These are phyloP conservation scores for Scrobipalpa costella DNA, from an alignment of 2,888 invertebrate genomes.

Conservation along the genomic window DNA sequence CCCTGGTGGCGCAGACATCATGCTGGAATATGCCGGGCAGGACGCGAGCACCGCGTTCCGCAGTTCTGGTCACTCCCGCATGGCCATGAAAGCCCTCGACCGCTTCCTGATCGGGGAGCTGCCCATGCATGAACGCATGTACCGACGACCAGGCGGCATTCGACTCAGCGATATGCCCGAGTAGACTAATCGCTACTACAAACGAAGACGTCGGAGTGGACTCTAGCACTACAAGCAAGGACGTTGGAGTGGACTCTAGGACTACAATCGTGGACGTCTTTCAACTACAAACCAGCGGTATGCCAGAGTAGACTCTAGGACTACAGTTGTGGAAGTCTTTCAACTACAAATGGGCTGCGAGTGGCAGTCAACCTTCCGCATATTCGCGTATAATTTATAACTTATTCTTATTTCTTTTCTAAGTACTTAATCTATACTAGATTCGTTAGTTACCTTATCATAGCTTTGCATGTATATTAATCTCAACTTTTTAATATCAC, in stretches of 20 bases:
- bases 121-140: slow-evolving; percentile 87
- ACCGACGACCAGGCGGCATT: slow-evolving; percentile 83
- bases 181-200: too few relatives aligned
- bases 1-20: slow-evolving; percentile 91
- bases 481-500: background rate
- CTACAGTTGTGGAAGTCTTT: background rate
- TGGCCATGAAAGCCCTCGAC: slow-evolving; percentile 83
- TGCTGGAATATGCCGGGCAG: slow-evolving; percentile 91
- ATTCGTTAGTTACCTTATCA: background rate
- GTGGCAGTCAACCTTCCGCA: background rate
- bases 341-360: background rate
- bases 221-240: too few relatives aligned
- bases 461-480: background rate
- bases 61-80: slow-evolving; percentile 87
- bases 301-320: too few relatives aligned
- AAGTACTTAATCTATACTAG: slow-evolving; percentile 21
- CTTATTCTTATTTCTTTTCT: background rate
- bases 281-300: too few relatives aligned
- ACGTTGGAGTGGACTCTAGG: too few relatives aligned
- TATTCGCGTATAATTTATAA: background rate
- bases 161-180: slow-evolving; percentile 81
- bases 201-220: too few relatives aligned
- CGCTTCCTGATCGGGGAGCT: slow-evolving; percentile 89
- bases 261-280: too few relatives aligned
- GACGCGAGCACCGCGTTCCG: slow-evolving; percentile 92